A percentile compares a stretch with the other conserved stretches of the same genome.
These are phyloP conservation scores for Macrosiphum euphorbiae DNA, from an alignment of 2,888 invertebrate genomes.

Conservation along the genomic window DNA sequence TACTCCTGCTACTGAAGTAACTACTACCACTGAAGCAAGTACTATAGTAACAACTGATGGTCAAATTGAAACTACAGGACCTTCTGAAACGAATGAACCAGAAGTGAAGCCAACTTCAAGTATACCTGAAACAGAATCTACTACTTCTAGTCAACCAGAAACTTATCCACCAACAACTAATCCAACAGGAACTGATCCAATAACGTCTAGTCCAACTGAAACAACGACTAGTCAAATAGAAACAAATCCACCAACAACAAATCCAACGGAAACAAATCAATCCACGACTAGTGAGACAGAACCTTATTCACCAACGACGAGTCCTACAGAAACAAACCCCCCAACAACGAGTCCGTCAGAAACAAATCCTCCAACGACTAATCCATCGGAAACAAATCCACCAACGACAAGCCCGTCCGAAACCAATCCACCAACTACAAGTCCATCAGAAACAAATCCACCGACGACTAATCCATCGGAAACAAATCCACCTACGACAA, in stretches of 20 bases:
- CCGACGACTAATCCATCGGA: slow-evolving; percentile 59
- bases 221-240: slow-evolving; percentile 58
- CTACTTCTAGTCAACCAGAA: slow-evolving; percentile 65
- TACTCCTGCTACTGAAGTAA: slow-evolving; percentile 41
- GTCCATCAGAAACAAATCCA: slow-evolving; percentile 62
- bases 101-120: slow-evolving; percentile 68
- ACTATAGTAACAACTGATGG: slow-evolving; percentile 64
- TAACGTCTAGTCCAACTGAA: slow-evolving; percentile 56
- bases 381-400: slow-evolving; percentile 55
- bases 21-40: slow-evolving; percentile 50
- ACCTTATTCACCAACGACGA: slow-evolving; percentile 65
- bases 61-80: slow-evolving; percentile 67
- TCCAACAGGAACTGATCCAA: slow-evolving; percentile 50
- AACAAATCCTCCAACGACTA: slow-evolving; percentile 62
- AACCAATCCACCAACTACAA: slow-evolving; percentile 60
- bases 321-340: slow-evolving; percentile 55
- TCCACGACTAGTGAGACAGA: slow-evolving; percentile 65
- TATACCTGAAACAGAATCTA: slow-evolving; percentile 66
- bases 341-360: slow-evolving; percentile 61
- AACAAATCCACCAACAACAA: slow-evolving; percentile 63
- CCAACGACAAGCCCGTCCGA: slow-evolving; percentile 56
- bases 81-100: slow-evolving; percentile 55
- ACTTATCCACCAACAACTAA: slow-evolving; percentile 65
- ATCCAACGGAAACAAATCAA: slow-evolving; percentile 55
- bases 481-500: slow-evolving; percentile 65